Evolutionary conservation across 2,888 invertebrate genomes (phyloP).

Genomic region (Limenitis arthemis): DNA sequence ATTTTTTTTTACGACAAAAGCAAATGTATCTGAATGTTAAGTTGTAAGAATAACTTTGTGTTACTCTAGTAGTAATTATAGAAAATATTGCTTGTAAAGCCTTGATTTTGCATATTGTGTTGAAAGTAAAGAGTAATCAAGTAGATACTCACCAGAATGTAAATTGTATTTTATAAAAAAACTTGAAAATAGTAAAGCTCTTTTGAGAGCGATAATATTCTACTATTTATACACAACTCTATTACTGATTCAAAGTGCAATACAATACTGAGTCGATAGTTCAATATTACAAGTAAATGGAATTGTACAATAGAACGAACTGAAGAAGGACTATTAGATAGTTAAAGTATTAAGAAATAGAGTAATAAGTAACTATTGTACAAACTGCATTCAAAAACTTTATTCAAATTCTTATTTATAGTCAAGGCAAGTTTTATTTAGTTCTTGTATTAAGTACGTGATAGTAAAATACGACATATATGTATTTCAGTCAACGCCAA

Average conservation of each 20-base stretch:
- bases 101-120: background rate
- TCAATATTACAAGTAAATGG: background rate
- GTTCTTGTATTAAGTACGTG: background rate
- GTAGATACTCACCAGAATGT: background rate
- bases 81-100: background rate
- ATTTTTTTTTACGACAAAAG: background rate
- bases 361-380: constrained; percentile 1
- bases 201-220: background rate
- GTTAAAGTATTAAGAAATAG: constrained; percentile 3
- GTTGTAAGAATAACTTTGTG: background rate
- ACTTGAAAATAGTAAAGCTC: background rate
- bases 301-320: background rate
- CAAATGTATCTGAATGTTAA: background rate
- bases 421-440: constrained; percentile 2
- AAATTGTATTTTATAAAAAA: background rate
- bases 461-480: constrained; percentile 9
- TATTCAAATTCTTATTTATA: background rate
- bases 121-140: background rate
- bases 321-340: constrained; percentile 2
- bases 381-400: constrained; percentile 4
- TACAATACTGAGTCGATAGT: background rate
- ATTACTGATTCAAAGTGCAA: constrained; percentile 1
- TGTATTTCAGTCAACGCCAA: constrained; percentile 13
- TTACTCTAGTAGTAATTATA: too few relatives aligned
- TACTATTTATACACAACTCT: background rate